Percentiles rank a stretch among this genome's conserved stretches.
Evolutionary conservation across 23 tunicate genomes (phyloP).

Genomic region (Botrylloides violaceus): DNA sequence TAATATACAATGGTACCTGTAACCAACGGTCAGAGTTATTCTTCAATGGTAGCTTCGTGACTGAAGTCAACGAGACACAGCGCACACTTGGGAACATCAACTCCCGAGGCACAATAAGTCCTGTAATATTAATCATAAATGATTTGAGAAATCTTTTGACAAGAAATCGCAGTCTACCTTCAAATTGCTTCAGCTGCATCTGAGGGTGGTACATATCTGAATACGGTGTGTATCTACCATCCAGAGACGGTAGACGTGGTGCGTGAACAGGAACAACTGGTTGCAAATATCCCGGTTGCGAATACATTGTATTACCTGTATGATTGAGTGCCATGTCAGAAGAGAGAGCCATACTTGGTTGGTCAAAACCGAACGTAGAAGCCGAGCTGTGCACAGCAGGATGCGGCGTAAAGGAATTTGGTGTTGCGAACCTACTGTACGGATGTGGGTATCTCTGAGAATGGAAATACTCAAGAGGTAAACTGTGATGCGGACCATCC

Average conservation of each 20-base stretch:
- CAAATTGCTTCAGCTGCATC: background rate
- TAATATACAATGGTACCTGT: constrained; percentile 18
- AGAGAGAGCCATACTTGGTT: constrained; percentile 14
- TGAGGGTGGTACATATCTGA: constrained; percentile 6
- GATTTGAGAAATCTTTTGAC: background rate
- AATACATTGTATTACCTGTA: constrained; percentile 17
- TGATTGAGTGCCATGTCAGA: constrained; percentile 15
- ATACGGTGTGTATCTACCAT: background rate
- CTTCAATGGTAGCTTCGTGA: constrained; percentile 25
- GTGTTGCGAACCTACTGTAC: background rate
- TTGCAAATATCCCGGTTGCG: constrained; percentile 3
- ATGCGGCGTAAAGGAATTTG: constrained; percentile 1
- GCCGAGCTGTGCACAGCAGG: constrained; percentile 10
- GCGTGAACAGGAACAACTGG: background rate
- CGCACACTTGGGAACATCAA: constrained; percentile 23
- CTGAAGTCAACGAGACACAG: constrained; percentile 40
- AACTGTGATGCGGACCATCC: constrained; percentile 7
- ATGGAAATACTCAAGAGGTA: constrained; percentile 8
- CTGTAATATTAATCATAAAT: background rate
- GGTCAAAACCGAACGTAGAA: constrained; percentile 9
- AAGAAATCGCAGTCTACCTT: constrained; percentile 20
- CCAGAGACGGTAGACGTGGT: background rate
- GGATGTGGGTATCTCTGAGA: constrained; percentile 4
- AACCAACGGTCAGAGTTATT: constrained; percentile 46
- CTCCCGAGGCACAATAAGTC: constrained; percentile 27